phyloP scores from a whole-genome alignment of 2,113 vertebrate genomes.

The Eulacestoma nigropectus region DNA sequence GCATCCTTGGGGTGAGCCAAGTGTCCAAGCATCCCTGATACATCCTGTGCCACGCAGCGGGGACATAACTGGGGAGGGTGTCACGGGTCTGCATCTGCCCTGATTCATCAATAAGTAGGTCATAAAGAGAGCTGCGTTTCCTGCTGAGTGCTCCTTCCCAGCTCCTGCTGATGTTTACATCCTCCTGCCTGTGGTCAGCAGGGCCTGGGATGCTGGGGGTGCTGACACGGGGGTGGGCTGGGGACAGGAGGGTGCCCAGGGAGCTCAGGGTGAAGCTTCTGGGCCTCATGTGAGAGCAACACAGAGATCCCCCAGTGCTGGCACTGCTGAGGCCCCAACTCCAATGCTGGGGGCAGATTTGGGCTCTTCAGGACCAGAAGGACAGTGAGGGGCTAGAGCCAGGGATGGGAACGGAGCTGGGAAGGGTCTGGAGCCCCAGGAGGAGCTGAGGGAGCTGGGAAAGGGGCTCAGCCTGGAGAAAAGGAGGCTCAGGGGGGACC shows the following conservation, averaged over 20 bases:
- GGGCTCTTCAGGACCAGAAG: not conserved
- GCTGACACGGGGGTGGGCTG: not conserved
- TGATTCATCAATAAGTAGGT: constrained; percentile 34
- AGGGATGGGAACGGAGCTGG: rapidly evolving
- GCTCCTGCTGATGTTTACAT: not conserved
- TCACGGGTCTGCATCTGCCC: not conserved
- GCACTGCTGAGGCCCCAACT: not conserved
- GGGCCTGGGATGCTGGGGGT: not conserved
- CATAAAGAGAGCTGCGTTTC: not conserved
- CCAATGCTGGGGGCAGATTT: not conserved
- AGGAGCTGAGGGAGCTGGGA: not conserved
- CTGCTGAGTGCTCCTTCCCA: not conserved
- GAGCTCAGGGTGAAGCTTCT: not conserved
- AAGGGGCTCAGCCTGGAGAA: not conserved
- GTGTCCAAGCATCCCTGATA: not conserved
- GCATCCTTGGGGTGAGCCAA: not conserved
- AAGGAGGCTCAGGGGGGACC: not conserved
- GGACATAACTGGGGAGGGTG: not conserved
- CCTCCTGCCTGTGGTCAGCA: not conserved
- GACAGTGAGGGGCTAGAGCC: not conserved
- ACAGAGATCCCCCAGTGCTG: not conserved
- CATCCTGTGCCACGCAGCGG: not conserved
- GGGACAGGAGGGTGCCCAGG: not conserved
- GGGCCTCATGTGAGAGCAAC: not conserved
- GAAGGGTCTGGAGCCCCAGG: not conserved